phyloP scores from a whole-genome alignment of 92 coral and sea anemone species.

The Parazoanthus swiftii region DNA sequence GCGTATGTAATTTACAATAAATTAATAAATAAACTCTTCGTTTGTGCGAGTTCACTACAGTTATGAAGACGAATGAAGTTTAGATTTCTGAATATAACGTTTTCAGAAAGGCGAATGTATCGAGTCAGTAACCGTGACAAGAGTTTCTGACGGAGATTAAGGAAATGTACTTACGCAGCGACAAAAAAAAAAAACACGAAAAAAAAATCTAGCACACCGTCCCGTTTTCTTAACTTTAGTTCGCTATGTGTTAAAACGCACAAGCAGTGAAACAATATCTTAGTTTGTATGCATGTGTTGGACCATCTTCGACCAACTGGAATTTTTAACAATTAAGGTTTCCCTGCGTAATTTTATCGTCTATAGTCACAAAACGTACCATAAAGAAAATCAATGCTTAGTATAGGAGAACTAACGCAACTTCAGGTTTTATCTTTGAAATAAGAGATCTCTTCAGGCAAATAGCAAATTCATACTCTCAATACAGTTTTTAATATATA shows the following conservation, averaged over 20 bases:
- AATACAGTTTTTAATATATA: not conserved
- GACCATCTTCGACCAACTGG: no score
- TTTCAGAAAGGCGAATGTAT: not conserved
- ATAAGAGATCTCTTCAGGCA: not conserved
- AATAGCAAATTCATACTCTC: not conserved
- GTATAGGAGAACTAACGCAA: not conserved
- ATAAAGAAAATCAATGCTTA: no score
- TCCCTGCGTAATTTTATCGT: no score
- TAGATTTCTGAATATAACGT: not conserved
- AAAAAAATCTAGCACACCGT: not conserved
- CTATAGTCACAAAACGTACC: not conserved
- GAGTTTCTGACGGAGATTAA: not conserved
- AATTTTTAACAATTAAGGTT: no score
- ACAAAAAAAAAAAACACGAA: no score
- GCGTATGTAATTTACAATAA: conserved; percentile 18
- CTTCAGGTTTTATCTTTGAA: not conserved
- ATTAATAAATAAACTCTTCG: conserved; percentile 35
- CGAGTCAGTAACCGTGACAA: no score
- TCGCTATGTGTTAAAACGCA: not conserved
- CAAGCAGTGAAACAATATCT: not conserved
- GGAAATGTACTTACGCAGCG: not conserved
- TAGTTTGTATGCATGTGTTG: not conserved
- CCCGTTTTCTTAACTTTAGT: not conserved
- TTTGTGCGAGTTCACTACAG: not conserved
- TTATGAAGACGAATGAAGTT: conserved; percentile 7